phyloP scores from a whole-genome alignment of 30 jellyfish, hydroid and myxozoan species.

The Nemopilema nomurai region DNA sequence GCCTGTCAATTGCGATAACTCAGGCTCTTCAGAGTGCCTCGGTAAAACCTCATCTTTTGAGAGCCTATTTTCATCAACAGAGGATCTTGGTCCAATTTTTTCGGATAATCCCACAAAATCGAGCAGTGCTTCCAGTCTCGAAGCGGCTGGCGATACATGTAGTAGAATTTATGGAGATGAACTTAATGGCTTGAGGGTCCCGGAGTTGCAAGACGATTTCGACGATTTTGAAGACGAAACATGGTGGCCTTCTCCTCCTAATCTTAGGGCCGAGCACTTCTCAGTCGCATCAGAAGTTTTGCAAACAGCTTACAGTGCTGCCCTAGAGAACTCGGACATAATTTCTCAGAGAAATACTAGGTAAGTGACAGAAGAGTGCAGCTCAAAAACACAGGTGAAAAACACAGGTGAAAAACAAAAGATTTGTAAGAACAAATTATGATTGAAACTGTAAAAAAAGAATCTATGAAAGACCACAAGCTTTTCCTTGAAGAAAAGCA shows the following conservation, averaged over 20 bases:
- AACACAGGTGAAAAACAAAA: no score
- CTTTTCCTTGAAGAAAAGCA: no score
- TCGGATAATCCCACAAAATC: not conserved
- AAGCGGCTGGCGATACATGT: not conserved
- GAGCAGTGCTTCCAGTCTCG: not conserved
- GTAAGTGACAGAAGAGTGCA: not conserved
- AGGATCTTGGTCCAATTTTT: no score
- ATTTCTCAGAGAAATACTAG: conserved; percentile 32
- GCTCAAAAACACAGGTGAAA: no score
- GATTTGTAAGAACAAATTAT: no score
- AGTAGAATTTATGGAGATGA: not conserved
- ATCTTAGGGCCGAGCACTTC: not conserved
- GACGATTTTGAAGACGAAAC: conserved; percentile 3
- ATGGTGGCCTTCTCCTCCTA: conserved; percentile 63
- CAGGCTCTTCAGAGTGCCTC: not conserved
- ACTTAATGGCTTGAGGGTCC: not conserved
- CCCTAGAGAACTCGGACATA: conserved; percentile 24
- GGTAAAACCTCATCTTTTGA: not conserved
- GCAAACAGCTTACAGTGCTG: conserved; percentile 4
- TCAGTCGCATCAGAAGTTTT: not conserved
- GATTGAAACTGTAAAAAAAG: no score
- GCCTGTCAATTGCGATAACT: not conserved
- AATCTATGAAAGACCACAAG: no score
- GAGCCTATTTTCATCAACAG: not conserved
- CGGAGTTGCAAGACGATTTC: conserved; percentile 5